These are phyloP conservation scores for Avahi laniger DNA, from an alignment of 2,797 vertebrate genomes.

Conservation along the genomic window DNA sequence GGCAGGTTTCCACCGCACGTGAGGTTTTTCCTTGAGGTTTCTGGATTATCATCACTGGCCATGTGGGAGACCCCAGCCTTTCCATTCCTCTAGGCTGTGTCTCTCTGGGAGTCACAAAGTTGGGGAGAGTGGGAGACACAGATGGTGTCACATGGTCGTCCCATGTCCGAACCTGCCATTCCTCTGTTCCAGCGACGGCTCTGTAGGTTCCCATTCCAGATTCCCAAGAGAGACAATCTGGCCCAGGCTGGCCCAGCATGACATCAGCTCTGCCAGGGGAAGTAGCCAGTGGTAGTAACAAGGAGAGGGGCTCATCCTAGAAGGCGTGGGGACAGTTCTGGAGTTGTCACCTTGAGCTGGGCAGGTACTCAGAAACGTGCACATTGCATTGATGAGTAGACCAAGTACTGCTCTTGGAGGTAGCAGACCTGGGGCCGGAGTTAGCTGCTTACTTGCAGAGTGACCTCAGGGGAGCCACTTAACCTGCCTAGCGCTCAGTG, in stretches of 20 bases:
- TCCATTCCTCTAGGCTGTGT: not conserved
- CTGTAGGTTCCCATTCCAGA: not conserved
- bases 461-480: not conserved
- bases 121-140: not conserved
- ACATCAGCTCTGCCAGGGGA: not conserved
- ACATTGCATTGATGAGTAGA: not conserved
- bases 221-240: not conserved
- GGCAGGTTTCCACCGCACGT: not conserved
- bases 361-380: not conserved
- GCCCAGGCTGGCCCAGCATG: not conserved
- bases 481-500: not conserved
- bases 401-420: not conserved
- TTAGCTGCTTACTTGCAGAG: not conserved
- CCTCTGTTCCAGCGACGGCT: not conserved
- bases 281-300: too few relatives aligned
- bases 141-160: not conserved
- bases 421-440: not conserved
- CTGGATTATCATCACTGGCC: not conserved
- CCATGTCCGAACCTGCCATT: not conserved
- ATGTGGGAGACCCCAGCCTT: not conserved
- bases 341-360: rapidly evolving
- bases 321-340: not conserved
- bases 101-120: not conserved
- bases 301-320: not conserved
- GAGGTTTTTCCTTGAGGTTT: not conserved